Evolutionary conservation across 2,113 vertebrate genomes (phyloP).

Genomic region (Indicator maculatus): DNA sequence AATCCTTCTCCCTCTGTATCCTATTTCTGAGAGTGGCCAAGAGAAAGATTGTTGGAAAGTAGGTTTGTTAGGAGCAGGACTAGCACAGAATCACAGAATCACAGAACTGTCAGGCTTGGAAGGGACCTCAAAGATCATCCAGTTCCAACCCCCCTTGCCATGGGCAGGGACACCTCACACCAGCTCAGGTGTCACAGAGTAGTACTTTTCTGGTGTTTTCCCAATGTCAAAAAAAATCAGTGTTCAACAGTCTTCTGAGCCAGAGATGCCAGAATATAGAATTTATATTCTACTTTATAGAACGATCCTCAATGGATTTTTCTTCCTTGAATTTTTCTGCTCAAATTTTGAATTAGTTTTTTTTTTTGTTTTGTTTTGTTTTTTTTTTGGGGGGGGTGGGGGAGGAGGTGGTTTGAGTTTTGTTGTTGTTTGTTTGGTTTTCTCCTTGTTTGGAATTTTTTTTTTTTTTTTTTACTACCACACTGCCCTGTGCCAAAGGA

Average conservation of each 20-base stretch:
- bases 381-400: not conserved
- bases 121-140: too few relatives aligned
- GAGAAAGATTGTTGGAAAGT: not conserved
- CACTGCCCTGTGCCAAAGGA: not conserved
- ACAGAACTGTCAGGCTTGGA: too few relatives aligned
- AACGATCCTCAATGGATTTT: not conserved
- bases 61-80: not conserved
- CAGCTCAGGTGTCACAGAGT: not conserved
- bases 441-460: not conserved
- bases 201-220: not conserved
- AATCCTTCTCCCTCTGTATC: not conserved
- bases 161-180: too few relatives aligned
- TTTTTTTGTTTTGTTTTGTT: not conserved
- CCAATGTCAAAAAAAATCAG: not conserved
- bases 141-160: too few relatives aligned
- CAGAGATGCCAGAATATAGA: fast-evolving
- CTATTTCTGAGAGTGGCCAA: not conserved
- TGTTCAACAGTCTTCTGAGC: not conserved
- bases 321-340: not conserved
- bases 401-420: not conserved
- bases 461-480: not conserved
- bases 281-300: not conserved
- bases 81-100: not conserved
- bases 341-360: not conserved
- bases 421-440: not conserved